A percentile compares a stretch with the other conserved stretches of the same genome.
These are phyloP conservation scores for Mycalesis mineus DNA, from an alignment of 2,888 invertebrate species.

Conservation along the genomic window DNA sequence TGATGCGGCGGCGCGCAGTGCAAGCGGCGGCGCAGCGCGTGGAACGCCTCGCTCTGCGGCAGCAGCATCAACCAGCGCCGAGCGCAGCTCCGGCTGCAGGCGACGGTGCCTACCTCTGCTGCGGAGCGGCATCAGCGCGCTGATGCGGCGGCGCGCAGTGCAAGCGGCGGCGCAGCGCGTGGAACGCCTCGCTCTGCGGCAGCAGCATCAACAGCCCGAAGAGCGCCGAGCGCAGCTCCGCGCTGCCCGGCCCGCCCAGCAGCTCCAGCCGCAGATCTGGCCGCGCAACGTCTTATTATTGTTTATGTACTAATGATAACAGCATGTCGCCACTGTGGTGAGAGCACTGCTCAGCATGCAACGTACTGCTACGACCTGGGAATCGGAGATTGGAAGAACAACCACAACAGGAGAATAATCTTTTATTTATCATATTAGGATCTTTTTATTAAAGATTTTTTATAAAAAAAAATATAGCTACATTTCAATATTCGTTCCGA, in stretches of 20 bases:
- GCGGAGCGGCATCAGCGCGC: background rate
- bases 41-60: constrained; percentile 40
- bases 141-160: constrained; percentile 51
- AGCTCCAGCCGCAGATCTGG: constrained; percentile 95
- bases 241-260: constrained; percentile 83
- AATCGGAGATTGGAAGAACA: no score
- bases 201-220: constrained; percentile 98
- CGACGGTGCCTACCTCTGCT: background rate
- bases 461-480: no score
- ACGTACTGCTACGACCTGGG: no score
- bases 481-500: no score
- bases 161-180: constrained; percentile 87
- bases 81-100: background rate
- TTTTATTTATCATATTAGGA: no score
- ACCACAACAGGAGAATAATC: no score
- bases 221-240: constrained; percentile 89
- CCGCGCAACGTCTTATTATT: background rate
- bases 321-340: background rate
- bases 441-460: no score
- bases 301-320: background rate
- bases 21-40: constrained; percentile 56
- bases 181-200: constrained; percentile 98
- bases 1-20: background rate
- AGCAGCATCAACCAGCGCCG: background rate
- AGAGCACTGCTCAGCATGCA: no score